Conservation (phyloP, 2,888 invertebrate genomes). For the Ennomos quercinarius region DNA sequence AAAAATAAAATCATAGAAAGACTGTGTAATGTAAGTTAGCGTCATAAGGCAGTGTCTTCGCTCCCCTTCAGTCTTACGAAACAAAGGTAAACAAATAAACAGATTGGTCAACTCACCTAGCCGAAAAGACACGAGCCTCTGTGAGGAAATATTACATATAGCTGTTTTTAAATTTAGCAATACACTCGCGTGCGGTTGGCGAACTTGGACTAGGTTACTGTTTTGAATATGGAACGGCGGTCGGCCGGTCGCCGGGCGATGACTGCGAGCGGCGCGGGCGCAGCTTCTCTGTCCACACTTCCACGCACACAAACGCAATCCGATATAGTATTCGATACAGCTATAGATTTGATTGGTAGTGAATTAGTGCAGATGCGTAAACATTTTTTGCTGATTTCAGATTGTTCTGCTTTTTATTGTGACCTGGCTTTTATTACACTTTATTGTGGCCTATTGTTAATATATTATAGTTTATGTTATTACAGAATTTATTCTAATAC, state of each 20-base stretch:
- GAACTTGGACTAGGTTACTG: slow-evolving; percentile 17
- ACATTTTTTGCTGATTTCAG: slow-evolving; percentile 31
- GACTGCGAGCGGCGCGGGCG: slow-evolving; percentile 62
- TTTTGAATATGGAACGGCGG: slow-evolving; percentile 38
- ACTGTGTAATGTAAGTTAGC: too few species aligned
- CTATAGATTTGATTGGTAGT: slow-evolving; percentile 52
- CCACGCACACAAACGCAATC: slow-evolving; percentile 47
- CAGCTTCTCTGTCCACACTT: slow-evolving; percentile 50
- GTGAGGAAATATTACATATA: slow-evolving; percentile 41
- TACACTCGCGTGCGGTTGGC: slow-evolving; percentile 27
- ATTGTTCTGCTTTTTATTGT: not conserved
- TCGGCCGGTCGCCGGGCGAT: slow-evolving; percentile 68
- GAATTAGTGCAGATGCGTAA: slow-evolving; percentile 53
- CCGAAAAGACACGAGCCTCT: slow-evolving; percentile 8
- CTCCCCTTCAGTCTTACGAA: not conserved
- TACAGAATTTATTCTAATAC: not conserved
- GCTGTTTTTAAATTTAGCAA: slow-evolving; percentile 14
- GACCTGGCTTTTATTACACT: not conserved
- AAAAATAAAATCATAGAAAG: too few species aligned
- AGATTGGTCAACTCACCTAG: slow-evolving; percentile 22
- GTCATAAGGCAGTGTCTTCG: too few species aligned
- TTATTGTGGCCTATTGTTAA: too few species aligned
- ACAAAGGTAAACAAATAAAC: slow-evolving; percentile 16
- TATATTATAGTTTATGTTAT: not conserved
- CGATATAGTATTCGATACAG: slow-evolving; percentile 49